Conservation (phyloP, 1,140 invertebrate species). For the Saccostrea echinata region DNA sequence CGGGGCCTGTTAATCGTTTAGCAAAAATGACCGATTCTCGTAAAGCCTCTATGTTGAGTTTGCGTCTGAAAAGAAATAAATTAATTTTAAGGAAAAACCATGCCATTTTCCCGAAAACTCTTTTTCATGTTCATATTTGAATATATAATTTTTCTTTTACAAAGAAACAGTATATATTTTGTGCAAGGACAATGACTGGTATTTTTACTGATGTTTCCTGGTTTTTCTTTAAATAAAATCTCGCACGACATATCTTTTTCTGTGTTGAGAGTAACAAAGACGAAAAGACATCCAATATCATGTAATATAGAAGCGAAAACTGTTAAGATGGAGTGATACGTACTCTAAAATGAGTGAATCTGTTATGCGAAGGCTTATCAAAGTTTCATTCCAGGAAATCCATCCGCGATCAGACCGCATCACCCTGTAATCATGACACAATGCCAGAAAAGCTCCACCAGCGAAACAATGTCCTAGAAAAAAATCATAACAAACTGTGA, state of each 20-base stretch:
- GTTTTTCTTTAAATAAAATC: no score
- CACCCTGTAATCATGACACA: slow-evolving; percentile 64
- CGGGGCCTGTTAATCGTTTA: slow-evolving; percentile 47
- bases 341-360: slow-evolving; percentile 16
- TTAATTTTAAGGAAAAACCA: not conserved
- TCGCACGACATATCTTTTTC: no score
- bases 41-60: slow-evolving; percentile 1
- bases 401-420: slow-evolving; percentile 67
- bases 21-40: slow-evolving; percentile 47
- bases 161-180: not conserved
- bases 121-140: not conserved
- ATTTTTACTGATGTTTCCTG: no score
- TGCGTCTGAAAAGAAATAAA: slow-evolving; percentile 17
- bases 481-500: not conserved
- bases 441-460: slow-evolving; percentile 62
- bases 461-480: slow-evolving; percentile 66
- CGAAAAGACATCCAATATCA: no score
- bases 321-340: not conserved
- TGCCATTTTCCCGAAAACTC: not conserved
- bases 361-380: slow-evolving; percentile 19
- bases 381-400: slow-evolving; percentile 63
- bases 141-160: not conserved
- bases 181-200: no score
- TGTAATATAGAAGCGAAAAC: not conserved
- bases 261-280: no score